Percentiles rank a stretch among this genome's conserved stretches.
Conservation (phyloP, 2,113 vertebrate genomes). For the Erythrocercus mccallii region DNA sequence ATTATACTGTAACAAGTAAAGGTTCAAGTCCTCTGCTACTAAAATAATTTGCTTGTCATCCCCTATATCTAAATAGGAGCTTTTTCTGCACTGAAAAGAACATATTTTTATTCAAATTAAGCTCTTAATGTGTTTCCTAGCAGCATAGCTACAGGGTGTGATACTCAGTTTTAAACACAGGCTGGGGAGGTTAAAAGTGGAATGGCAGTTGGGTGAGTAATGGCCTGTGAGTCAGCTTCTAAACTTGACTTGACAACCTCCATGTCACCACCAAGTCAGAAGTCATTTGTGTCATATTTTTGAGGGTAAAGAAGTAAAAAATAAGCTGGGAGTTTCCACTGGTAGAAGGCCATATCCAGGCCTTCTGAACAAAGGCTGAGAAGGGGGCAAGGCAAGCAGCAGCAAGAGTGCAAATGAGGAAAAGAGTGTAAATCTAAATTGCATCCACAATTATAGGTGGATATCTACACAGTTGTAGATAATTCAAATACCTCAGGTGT, state of each 20-base stretch:
- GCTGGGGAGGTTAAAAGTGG: slow-evolving; percentile 25
- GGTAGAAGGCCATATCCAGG: not conserved
- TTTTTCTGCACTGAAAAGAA: not conserved
- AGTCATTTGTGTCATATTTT: not conserved
- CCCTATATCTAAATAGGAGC: not conserved
- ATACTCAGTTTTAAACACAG: not conserved
- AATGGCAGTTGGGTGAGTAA: slow-evolving; percentile 17
- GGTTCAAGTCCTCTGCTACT: not conserved
- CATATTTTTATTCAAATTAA: not conserved
- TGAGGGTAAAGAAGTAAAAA: slow-evolving; percentile 21
- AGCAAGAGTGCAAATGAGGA: not conserved
- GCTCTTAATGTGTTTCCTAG: slow-evolving; percentile 3
- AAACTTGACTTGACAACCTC: slow-evolving; percentile 32
- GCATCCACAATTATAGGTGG: fast-evolving
- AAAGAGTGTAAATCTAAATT: not conserved
- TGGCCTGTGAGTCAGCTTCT: slow-evolving; percentile 28
- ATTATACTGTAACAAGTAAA: not conserved
- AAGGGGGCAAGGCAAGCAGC: not conserved
- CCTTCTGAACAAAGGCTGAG: not conserved
- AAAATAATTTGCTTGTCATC: not conserved
- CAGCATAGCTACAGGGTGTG: not conserved
- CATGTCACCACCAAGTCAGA: not conserved
- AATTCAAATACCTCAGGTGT: not conserved
- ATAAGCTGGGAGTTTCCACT: not conserved
- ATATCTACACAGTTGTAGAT: not conserved